Evolutionary conservation across 2,113 vertebrate genomes (phyloP).

Genomic region (Podarcis muralis): DNA sequence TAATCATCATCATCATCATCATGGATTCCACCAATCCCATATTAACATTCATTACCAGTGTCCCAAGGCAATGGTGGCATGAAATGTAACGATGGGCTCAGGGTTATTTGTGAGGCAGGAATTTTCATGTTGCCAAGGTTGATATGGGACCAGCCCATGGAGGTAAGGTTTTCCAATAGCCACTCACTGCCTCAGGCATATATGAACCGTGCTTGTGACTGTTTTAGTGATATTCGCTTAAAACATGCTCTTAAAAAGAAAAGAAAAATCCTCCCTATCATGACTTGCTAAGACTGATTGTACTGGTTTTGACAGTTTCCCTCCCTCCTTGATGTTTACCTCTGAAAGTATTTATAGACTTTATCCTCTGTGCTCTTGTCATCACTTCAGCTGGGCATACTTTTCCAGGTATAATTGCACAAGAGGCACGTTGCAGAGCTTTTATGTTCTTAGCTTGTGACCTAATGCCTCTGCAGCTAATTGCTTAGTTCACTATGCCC

Average conservation of each 20-base stretch:
- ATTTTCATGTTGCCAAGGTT: neutral
- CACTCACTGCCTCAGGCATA: neutral
- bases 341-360: constrained; percentile 63
- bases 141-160: neutral
- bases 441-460: neutral
- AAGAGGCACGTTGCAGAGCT: neutral
- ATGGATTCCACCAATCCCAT: neutral
- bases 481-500: neutral
- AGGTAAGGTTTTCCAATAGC: neutral
- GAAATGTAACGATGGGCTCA: neutral
- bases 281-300: constrained; percentile 11
- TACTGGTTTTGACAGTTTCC: constrained; percentile 57
- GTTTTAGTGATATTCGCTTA: neutral
- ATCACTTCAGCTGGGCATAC: constrained; percentile 47
- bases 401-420: constrained; percentile 46
- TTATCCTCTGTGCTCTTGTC: constrained; percentile 62
- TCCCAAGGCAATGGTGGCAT: neutral
- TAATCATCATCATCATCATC: no score
- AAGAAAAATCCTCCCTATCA: neutral
- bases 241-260: neutral
- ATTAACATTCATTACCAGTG: neutral
- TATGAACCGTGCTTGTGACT: neutral
- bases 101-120: neutral
- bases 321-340: constrained; percentile 31
- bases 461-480: constrained; percentile 21